Evolutionary conservation across 1,140 invertebrate genomes (phyloP).

Genomic region (Drosophila pallidifrons): DNA sequence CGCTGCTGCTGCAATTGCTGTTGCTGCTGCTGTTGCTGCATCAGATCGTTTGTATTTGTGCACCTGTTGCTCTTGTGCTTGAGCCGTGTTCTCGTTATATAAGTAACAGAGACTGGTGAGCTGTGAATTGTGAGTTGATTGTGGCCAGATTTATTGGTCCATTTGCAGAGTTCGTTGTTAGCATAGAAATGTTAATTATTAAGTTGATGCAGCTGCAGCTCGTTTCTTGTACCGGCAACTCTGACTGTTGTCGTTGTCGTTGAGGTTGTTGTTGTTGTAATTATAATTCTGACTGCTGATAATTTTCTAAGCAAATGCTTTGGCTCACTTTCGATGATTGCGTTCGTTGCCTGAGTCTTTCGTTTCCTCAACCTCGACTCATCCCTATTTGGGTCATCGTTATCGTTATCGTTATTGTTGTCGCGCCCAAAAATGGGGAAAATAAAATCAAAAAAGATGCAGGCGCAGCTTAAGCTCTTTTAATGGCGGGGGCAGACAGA

Average conservation of each 20-base stretch:
- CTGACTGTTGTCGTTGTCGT: slow-evolving; percentile 1
- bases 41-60: slow-evolving; percentile 16
- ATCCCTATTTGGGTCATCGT: slow-evolving; percentile 30
- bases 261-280: slow-evolving; percentile 3
- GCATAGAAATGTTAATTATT: slow-evolving; percentile 53
- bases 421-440: slow-evolving; percentile 28
- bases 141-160: slow-evolving; percentile 23
- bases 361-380: slow-evolving; percentile 32
- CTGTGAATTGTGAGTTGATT: slow-evolving; percentile 16
- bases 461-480: background rate
- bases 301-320: slow-evolving; percentile 35
- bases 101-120: background rate
- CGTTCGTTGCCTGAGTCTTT: slow-evolving; percentile 73
- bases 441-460: too few species aligned
- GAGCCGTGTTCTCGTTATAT: slow-evolving; percentile 27
- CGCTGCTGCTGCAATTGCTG: slow-evolving; percentile 17
- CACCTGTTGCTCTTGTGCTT: slow-evolving; percentile 63
- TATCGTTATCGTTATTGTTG: slow-evolving; percentile 7
- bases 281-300: slow-evolving; percentile 14
- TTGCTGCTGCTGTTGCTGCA: slow-evolving; percentile 26
- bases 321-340: slow-evolving; percentile 21
- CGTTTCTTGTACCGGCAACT: slow-evolving; percentile 28
- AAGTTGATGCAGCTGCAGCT: slow-evolving; percentile 46
- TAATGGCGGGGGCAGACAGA: slow-evolving; percentile 15
- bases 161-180: slow-evolving; percentile 50